Evolutionary conservation across 2,797 vertebrate species (phyloP), one percentile per base, ranked within the genome.

Genomic region (Mormyrops boulengeri): DNA sequence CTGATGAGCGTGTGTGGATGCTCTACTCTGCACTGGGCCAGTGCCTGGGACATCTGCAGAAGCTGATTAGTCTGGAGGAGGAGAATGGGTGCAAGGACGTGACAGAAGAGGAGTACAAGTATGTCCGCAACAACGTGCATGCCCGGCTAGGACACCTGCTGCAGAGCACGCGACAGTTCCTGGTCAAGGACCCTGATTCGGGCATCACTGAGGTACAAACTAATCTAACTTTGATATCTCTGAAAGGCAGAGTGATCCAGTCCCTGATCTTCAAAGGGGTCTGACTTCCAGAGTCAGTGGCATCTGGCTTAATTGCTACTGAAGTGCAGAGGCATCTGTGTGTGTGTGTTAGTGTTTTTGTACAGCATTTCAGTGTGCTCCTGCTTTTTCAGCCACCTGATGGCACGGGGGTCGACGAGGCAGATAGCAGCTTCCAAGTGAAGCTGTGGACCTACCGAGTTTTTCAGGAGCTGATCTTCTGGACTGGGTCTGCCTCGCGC

Each of bases 401-500:
- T 1, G 55, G 38, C 17, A n/a, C 38, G 4, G 57, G 47, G 57
- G 38, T 17, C 2, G 87, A 88, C 2, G 85, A 88, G 41, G 91
- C 92, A 0, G 84, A 90, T 38, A 66, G 90, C 84, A 34, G 87
- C 2, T 96, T 96, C 88, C 93, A 94, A 62, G 55, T 96, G 87
- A 97, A 97, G 93, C 62, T 94, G 55, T 96, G 95, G 96, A 91
- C 95, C 30, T 95, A 95, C 90, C 91, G 91, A 22, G 90, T 96
- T 92, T 94, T 93, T 91, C 92, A 90, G 91, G 96, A 96, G 88
- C 89, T 96, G 85, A 93, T 95, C n/a, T 92, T 94, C 93, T 96
- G 96, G 96, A 92, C 94, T 80, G 92, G 91, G 91, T 93, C 38
- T 0, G 89, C 95, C 60, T 89, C 93, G 55, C 92, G 92, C 85